Evolutionary conservation across 2,797 vertebrate genomes (phyloP), one percentile per base, ranked within the genome.

Genomic region (Hafferia zeledoni): DNA sequence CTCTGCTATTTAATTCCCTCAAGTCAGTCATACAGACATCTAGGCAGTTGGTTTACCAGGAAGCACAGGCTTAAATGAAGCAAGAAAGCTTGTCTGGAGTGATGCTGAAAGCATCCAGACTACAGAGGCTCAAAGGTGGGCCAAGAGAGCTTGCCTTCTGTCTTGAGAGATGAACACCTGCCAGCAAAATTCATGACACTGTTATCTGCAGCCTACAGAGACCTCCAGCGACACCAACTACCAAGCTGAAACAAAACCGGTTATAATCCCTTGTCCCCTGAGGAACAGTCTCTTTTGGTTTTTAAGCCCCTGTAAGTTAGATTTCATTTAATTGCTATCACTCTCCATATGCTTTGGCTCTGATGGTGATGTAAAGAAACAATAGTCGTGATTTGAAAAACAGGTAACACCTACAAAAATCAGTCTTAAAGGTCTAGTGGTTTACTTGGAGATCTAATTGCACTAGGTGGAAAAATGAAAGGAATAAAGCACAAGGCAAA

Each of bases 301-400:
- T 79, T 87, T 91, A 85, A 93, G 81, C 60, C 91, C 64, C 46
- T 81, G 9, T 23, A 80, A 90, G 33, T 80, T 41, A 75, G 46
- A 49, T 71, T 94, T 37, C 55, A 55, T 77, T 92, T 89, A 91
- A 94, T 89, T 93, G 68, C 61, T 89, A 93, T 67, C 35, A 0
- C 74, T 20, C 17, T 67, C 61, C 43, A 19, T 39, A 63, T 19
- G 64, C 75, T 85, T 56, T 65, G 46, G 60, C 23, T 65, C 28
- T 49, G 35, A 11, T n/a, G n/a, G 57, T 5, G 4, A 64, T 28
- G 28, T 27, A 82, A 70, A 83, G 64, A 67, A 78, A 59, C 17
- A 91, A 47, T 12, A 74, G 25, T 9, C 64, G 15, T 44, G 55
- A 57, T 55, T 31, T 55, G 27, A 71, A 69, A 83, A 95, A 35